Conservation (phyloP, 2,797 vertebrate species). For the Numenius phaeopus region DNA sequence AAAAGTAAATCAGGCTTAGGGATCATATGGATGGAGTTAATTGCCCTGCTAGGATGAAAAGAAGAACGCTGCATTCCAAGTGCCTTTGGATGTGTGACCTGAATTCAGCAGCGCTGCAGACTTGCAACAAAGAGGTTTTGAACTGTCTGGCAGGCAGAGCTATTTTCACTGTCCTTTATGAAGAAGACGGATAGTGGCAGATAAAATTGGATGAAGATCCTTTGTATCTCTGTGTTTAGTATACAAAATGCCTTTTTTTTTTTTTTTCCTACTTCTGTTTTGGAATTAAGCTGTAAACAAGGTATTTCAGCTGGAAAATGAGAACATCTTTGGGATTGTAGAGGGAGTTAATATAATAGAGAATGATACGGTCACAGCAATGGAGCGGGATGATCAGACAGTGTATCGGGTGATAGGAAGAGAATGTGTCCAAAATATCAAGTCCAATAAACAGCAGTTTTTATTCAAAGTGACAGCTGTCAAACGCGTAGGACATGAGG, state of each 20-base stretch:
- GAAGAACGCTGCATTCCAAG: neutral
- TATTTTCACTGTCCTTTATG: conserved; percentile 17
- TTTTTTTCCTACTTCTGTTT: conserved; percentile 8
- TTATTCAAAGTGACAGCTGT: conserved; percentile 64
- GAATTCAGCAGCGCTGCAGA: conserved; percentile 52
- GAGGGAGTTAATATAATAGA: neutral
- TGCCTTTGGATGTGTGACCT: conserved; percentile 54
- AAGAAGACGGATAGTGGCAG: conserved; percentile 55
- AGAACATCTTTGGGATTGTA: conserved; percentile 33
- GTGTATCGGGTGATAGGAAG: conserved; percentile 35
- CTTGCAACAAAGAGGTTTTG: conserved; percentile 21
- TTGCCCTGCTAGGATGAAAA: conserved; percentile 8
- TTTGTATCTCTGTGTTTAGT: conserved; percentile 15
- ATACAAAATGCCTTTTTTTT: conserved; percentile 29
- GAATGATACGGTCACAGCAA: conserved; percentile 30
- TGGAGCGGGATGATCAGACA: neutral
- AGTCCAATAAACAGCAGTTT: conserved; percentile 24
- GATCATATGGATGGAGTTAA: conserved; percentile 27
- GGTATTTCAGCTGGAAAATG: conserved; percentile 51
- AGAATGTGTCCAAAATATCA: conserved; percentile 39
- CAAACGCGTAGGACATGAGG: neutral
- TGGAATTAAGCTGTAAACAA: conserved; percentile 41
- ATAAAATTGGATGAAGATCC: conserved; percentile 36
- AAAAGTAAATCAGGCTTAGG: neutral
- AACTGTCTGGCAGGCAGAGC: conserved; percentile 40